Evolutionary conservation across 2,888 invertebrate genomes (phyloP).

Genomic region (Tholera decimalis): DNA sequence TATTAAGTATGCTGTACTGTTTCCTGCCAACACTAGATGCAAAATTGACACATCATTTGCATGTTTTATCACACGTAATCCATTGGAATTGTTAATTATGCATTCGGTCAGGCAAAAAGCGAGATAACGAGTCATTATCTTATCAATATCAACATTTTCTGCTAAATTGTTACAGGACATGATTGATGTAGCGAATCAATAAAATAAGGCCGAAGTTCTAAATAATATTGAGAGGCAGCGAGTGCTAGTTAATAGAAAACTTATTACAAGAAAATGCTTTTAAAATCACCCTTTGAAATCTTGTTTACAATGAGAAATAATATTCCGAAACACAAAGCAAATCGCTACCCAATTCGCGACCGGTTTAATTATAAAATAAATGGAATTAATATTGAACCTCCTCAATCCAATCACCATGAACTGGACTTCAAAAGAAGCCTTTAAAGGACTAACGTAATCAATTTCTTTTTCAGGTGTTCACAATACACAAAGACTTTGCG

Average conservation of each 20-base stretch:
- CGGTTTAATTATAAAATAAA: background rate
- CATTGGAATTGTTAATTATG: conserved; percentile 39
- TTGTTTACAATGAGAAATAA: background rate
- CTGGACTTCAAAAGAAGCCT: background rate
- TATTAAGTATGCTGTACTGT: too few relatives aligned
- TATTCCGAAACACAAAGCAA: conserved; percentile 16
- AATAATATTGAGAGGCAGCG: background rate
- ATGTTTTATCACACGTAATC: conserved; percentile 38
- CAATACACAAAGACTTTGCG: conserved; percentile 79
- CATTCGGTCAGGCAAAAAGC: conserved; percentile 35
- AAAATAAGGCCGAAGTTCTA: conserved; percentile 1
- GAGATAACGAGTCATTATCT: conserved; percentile 37
- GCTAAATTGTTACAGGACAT: conserved; percentile 26
- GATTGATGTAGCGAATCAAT: conserved; percentile 38
- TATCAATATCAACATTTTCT: conserved; percentile 45
- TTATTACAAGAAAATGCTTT: conserved; percentile 28
- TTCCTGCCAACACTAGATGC: conserved; percentile 10
- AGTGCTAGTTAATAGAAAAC: background rate
- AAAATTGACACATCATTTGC: conserved; percentile 13
- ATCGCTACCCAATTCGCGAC: background rate
- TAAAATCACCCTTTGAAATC: conserved; percentile 5
- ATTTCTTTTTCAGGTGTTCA: conserved; percentile 83
- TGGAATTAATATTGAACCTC: background rate
- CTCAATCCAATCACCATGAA: background rate
- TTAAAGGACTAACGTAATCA: conserved; percentile 20